phyloP scores from a whole-genome alignment of 2,888 invertebrate species.

The Macrophya annulata region DNA sequence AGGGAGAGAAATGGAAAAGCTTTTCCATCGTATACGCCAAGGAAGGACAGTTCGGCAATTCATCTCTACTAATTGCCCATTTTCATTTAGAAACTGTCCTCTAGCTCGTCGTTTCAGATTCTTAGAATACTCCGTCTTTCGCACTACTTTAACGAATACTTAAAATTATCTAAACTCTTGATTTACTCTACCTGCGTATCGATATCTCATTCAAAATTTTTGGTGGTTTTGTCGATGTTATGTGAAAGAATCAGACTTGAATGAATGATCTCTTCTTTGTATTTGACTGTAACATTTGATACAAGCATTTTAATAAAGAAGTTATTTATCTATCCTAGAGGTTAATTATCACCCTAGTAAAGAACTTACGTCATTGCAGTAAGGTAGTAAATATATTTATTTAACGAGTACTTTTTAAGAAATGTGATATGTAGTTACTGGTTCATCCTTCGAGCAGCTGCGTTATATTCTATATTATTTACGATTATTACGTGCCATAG shows the following conservation, averaged over 20 bases:
- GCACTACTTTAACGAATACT: not conserved
- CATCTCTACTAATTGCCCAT: slow-evolving; percentile 29
- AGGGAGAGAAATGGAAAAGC: slow-evolving; percentile 9
- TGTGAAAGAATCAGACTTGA: not conserved
- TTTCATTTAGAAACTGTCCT: slow-evolving; percentile 24
- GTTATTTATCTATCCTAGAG: not conserved
- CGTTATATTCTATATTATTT: slow-evolving; percentile 20
- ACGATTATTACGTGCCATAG: slow-evolving; percentile 1
- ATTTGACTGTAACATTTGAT: not conserved
- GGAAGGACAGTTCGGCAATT: slow-evolving; percentile 24
- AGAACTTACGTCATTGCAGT: not conserved
- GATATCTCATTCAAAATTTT: not conserved
- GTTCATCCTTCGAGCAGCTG: slow-evolving; percentile 19
- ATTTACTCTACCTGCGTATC: not conserved
- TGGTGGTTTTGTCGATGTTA: not conserved
- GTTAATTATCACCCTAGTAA: too few relatives aligned
- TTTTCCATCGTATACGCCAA: not conserved
- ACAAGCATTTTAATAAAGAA: not conserved
- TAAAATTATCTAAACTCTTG: not conserved
- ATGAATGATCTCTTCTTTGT: not conserved
- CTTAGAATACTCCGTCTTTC: not conserved
- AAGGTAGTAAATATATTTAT: not conserved
- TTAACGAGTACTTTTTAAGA: not conserved
- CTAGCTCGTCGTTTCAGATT: not conserved
- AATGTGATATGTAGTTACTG: slow-evolving; percentile 7